Conservation (phyloP, 1,140 invertebrate genomes). For the Lordiphosa stackelbergi region DNA sequence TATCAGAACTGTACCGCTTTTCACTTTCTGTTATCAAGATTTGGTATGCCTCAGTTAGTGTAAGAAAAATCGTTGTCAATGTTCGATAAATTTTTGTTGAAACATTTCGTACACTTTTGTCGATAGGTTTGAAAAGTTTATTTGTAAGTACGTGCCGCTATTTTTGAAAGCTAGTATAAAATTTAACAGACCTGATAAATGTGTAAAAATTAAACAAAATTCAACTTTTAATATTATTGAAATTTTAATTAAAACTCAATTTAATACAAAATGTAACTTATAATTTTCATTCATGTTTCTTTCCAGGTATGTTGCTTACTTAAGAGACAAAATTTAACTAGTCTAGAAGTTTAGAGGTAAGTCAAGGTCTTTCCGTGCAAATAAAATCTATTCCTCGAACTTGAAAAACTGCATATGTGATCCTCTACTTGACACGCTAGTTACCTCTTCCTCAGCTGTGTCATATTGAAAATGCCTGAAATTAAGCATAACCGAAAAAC, state of each 20-base stretch:
- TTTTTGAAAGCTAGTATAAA: too few relatives aligned
- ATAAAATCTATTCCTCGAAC: neutral
- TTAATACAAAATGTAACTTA: neutral
- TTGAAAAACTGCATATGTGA: constrained; percentile 39
- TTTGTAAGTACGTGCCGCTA: too few relatives aligned
- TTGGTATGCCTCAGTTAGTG: too few relatives aligned
- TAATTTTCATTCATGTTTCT: neutral
- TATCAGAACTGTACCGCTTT: too few relatives aligned
- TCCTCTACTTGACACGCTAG: constrained; percentile 50
- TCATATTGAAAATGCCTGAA: constrained; percentile 42
- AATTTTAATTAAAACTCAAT: too few relatives aligned
- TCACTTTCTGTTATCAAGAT: too few relatives aligned
- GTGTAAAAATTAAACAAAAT: neutral
- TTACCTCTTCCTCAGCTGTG: constrained; percentile 27
- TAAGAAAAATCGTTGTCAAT: too few relatives aligned
- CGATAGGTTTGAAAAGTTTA: too few relatives aligned
- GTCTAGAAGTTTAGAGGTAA: neutral
- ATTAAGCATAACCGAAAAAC: constrained; percentile 42
- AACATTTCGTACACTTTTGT: too few relatives aligned
- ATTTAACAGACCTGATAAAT: too few relatives aligned
- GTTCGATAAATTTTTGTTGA: too few relatives aligned
- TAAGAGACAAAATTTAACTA: neutral
- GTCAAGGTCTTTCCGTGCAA: too few relatives aligned
- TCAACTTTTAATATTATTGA: neutral
- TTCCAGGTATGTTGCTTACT: constrained; percentile 10